Evolutionary conservation across 2,113 vertebrate genomes (phyloP).

Genomic region (Hippocampus barbouri): DNA sequence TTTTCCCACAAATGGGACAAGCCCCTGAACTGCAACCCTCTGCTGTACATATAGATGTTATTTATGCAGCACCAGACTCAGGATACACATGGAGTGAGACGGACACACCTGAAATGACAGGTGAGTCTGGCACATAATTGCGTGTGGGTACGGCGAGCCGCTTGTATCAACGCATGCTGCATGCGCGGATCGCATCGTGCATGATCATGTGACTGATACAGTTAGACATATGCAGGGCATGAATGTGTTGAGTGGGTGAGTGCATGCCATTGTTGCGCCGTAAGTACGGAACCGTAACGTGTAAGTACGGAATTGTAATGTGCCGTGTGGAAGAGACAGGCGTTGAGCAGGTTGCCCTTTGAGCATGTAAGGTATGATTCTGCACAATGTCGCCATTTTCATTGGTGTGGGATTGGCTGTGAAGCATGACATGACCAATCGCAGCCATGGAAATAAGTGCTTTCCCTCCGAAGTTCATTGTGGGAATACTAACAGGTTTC

Average conservation of each 20-base stretch:
- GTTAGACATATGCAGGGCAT: constrained; percentile 32
- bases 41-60: constrained; percentile 69
- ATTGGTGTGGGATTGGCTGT: constrained; percentile 54
- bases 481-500: constrained; percentile 62
- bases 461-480: constrained; percentile 37
- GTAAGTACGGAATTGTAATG: constrained; percentile 17
- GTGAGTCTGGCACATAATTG: constrained; percentile 52
- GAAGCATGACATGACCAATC: constrained; percentile 35
- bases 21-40: constrained; percentile 24
- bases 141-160: constrained; percentile 13
- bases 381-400: constrained; percentile 42
- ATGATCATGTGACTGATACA: constrained; percentile 30
- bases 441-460: constrained; percentile 52
- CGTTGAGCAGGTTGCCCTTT: constrained; percentile 19
- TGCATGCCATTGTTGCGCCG: constrained; percentile 22
- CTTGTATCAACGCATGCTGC: constrained; percentile 20
- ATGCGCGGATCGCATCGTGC: constrained; percentile 48
- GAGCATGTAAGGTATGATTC: constrained; percentile 47
- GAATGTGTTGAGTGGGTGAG: constrained; percentile 33
- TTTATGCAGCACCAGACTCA: constrained; percentile 62
- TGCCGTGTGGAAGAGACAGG: constrained; percentile 18
- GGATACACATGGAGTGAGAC: constrained; percentile 69
- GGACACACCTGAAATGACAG: constrained; percentile 57
- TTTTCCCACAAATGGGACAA: background rate
- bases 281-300: constrained; percentile 18